Base-by-base conservation (phyloP, 2,113 vertebrate species). In the Pluvianellus socialis region DNA sequence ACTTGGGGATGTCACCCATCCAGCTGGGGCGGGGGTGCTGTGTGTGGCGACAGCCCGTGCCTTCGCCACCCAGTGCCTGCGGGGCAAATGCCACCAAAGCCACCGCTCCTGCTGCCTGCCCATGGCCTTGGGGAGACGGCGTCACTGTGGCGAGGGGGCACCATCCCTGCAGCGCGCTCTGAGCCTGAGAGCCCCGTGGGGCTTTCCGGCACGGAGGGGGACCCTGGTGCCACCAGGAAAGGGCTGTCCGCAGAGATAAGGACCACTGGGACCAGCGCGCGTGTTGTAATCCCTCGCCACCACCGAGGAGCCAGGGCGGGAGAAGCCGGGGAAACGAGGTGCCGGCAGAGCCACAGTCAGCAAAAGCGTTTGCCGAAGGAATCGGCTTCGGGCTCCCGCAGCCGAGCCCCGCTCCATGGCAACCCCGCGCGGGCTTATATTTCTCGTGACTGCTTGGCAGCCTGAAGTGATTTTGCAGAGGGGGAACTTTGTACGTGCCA, bases 381-480 rank as follows among this genome's bases (percentile, higher is more conserved):
- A 89, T 82, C 50, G 23, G 79, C 95, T 32, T 52, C 56, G 9
- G 45, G 58, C 96, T 92, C 80, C 94, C 40, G 14, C 33, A 61
- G 90, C 93, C n/a, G 84, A 97, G 97, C 92, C 82, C 82, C 12
- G 74, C 93, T 97, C 91, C 91, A 95, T 59, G 76, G 97, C 97
- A 97, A 98, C 92, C 82, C 96, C 26, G 88, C 40, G 11, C 81
- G 71, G 74, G 90, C 95, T 95, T 96, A 89, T 74, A 88, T 95
- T 84, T 97, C 97, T 96, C 89, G 86, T 96, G 97, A 95, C 92
- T 90, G 94, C 94, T 96, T 98, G 98, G 97, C 96, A 97, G 97
- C 95, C 61, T 88, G 73, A 50, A 97, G 92, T 85, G 91, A 92
- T 96, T 97, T 97, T 95, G 93, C 93, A 50, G 93, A 95, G 87